Conservation (phyloP, 2,797 vertebrate genomes). For the Malacoraja senta region DNA sequence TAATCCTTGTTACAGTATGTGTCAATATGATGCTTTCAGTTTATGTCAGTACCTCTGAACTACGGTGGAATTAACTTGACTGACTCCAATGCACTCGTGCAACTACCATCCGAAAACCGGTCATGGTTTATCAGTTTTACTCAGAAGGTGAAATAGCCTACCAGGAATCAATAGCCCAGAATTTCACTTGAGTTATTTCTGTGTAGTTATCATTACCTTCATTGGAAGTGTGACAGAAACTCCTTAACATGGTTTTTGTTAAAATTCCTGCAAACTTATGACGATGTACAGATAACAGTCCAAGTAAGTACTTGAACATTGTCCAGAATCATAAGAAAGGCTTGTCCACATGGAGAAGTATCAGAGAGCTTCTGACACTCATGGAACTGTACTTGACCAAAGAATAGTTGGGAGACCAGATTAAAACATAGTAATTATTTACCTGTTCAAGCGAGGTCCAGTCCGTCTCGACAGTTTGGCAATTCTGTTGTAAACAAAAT, state of each 20-base stretch:
- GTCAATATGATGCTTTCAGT: neutral
- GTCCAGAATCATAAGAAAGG: neutral
- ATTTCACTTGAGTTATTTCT: neutral
- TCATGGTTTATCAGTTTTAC: no score
- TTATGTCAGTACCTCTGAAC: neutral
- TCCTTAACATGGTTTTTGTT: neutral
- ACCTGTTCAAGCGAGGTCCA: neutral
- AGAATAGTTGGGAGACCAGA: neutral
- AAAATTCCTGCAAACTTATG: neutral
- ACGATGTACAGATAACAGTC: no score
- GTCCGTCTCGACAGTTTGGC: neutral
- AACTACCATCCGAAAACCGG: neutral
- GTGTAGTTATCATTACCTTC: neutral
- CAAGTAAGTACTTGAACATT: neutral
- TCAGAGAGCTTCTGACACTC: neutral
- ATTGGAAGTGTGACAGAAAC: neutral
- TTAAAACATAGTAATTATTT: neutral
- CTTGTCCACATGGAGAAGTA: neutral
- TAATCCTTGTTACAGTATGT: neutral
- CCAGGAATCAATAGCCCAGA: neutral
- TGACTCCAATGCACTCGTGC: neutral
- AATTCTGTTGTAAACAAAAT: conserved; percentile 10
- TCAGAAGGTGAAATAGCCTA: neutral
- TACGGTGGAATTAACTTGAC: neutral
- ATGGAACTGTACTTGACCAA: neutral